Conservation (phyloP, 1,140 invertebrate species). For the Protaetia brevitarsis region DNA sequence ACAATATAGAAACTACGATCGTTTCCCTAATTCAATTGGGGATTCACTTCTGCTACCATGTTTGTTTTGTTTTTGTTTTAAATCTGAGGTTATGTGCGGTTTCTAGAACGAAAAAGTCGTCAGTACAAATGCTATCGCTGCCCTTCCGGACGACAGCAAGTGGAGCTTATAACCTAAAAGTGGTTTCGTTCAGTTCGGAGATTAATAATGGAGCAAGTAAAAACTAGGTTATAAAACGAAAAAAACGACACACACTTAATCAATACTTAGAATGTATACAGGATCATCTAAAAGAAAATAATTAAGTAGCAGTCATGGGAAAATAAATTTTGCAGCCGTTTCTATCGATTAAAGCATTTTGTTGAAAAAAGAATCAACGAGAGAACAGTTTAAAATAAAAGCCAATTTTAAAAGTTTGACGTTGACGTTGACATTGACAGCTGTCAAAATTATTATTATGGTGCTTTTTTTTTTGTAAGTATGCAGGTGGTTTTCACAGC, state of each 20-base stretch:
- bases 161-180: neutral
- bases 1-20: neutral
- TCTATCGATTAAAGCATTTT: no score
- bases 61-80: neutral
- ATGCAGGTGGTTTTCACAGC: no score
- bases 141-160: neutral
- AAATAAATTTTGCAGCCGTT: neutral
- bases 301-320: no score
- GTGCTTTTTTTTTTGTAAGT: no score
- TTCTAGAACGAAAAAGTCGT: neutral
- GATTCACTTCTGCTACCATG: neutral
- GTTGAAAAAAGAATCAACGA: no score
- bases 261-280: constrained; percentile 15
- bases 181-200: neutral
- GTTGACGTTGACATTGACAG: no score
- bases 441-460: no score
- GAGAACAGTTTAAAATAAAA: no score
- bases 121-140: neutral
- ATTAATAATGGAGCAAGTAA: neutral
- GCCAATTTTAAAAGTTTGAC: no score
- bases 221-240: neutral
- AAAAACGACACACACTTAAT: constrained; percentile 3
- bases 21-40: neutral
- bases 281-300: constrained; percentile 4
- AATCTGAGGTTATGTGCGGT: constrained; percentile 29